Evolutionary conservation across 2,888 invertebrate genomes (phyloP), one percentile per base, ranked within the genome.

Genomic region (Desoria tigrina): DNA sequence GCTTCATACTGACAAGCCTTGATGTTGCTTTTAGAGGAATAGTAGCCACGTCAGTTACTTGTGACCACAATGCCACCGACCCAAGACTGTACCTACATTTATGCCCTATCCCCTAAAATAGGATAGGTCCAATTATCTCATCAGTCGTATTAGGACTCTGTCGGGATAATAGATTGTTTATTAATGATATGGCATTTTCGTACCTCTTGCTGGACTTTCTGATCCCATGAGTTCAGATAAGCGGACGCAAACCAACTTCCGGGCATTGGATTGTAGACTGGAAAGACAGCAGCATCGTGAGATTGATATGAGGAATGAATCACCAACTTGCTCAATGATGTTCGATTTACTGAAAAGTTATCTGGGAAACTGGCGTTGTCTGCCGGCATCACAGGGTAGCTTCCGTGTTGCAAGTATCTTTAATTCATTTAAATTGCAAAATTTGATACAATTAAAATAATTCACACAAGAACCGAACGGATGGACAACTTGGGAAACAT

Each of bases 171-270:
- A 11, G 9, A 39, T 39, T 39, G 9, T 39, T 11, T 53, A 21
- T 45, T 42, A 32, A 18, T 21, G 42, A 49, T 24, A 7, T 37
- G 39, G 57, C 51, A 37, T 28, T 55, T 11, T 21, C 37, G 51
- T 68, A 82, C 83, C 79, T 82, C 80, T 72, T 82, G 82, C 70
- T 81, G 80, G 50, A 83, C 79, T 70, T 80, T 80, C 66, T 81
- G 79, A 76, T 82, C 81, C 81, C 81, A 82, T 65, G 80, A 78
- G 39, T 81, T 79, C 65, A 83, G 79, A 76, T 81, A 92, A 7
- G 88, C 87, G 61, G 89, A 84, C 0, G 87, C 89, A 81, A 88
- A 92, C 89, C 91, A 92, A 77, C 87, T 87, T 1, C 92, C 91
- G 0, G 89, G 85, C 61, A 80, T 74, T 32, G 83, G 83, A 69